phyloP scores from a whole-genome alignment of 2,888 invertebrate species.

The Orchesella flavescens region DNA sequence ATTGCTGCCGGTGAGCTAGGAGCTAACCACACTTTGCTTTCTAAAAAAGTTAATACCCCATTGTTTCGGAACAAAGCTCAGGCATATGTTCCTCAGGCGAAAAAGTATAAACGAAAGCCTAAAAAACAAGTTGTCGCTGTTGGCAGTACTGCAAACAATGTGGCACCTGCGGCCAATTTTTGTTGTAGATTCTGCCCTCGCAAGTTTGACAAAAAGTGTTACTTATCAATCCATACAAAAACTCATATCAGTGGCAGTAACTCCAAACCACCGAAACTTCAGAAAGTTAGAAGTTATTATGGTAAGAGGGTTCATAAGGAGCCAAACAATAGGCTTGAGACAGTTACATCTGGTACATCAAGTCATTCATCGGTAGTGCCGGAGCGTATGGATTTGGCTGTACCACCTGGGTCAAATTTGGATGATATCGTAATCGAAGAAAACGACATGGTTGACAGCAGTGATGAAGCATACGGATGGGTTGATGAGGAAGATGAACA shows the following conservation, averaged over 20 bases:
- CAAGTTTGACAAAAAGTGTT: background rate
- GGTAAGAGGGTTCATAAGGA: background rate
- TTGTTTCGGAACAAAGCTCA: background rate
- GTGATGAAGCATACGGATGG: too few species aligned
- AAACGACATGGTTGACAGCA: too few species aligned
- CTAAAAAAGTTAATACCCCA: background rate
- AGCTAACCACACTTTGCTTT: background rate
- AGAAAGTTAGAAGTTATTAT: background rate
- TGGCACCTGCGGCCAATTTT: background rate
- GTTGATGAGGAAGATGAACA: too few species aligned
- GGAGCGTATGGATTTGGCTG: background rate
- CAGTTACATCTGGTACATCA: background rate
- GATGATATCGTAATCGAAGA: background rate
- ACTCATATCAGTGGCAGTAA: background rate
- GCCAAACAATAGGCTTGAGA: background rate
- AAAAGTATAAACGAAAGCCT: background rate
- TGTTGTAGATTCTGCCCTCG: conserved; percentile 1
- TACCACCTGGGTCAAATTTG: background rate
- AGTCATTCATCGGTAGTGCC: background rate
- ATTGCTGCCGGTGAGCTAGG: conserved; percentile 16
- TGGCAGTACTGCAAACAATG: background rate
- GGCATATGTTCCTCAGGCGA: too few species aligned
- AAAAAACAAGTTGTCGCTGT: background rate
- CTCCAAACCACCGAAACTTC: background rate
- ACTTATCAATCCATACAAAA: conserved; percentile 4